Conservation (phyloP, 1,140 invertebrate genomes). For the Sitobion miscanthi region DNA sequence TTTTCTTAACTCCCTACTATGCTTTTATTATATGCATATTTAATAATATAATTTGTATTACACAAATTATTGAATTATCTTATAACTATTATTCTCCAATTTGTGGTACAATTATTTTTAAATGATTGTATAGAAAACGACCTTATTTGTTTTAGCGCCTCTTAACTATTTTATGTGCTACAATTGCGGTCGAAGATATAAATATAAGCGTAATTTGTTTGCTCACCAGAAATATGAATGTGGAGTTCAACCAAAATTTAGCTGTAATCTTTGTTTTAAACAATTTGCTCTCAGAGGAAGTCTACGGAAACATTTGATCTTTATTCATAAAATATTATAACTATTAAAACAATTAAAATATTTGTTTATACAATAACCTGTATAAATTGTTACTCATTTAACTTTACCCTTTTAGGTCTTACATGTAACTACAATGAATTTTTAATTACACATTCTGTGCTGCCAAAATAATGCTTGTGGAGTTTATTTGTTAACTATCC, state of each 20-base stretch:
- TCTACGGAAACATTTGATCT: constrained; percentile 56
- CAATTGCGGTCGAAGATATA: constrained; percentile 56
- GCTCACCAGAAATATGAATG: constrained; percentile 61
- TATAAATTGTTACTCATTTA: not conserved
- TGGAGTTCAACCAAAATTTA: constrained; percentile 60
- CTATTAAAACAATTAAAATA: no score
- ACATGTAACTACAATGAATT: not conserved
- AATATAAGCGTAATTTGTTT: constrained; percentile 55
- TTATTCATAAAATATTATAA: constrained; percentile 60
- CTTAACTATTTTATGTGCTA: not conserved
- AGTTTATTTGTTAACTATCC: not conserved
- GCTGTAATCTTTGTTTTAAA: constrained; percentile 58
- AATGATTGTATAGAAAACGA: not conserved
- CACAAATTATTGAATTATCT: not conserved
- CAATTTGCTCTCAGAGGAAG: constrained; percentile 27
- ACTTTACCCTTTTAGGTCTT: not conserved
- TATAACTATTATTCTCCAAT: not conserved
- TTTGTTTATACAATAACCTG: not conserved
- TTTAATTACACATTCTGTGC: not conserved
- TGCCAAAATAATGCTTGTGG: not conserved
- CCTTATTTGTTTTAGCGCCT: not conserved
- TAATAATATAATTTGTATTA: not conserved
- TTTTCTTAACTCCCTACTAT: not conserved
- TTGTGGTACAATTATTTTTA: not conserved
- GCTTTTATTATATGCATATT: not conserved